A percentile compares a stretch with the other conserved stretches of the same genome.
Conservation (phyloP, 1,140 invertebrate species). For the Drosophila trapezifrons region DNA sequence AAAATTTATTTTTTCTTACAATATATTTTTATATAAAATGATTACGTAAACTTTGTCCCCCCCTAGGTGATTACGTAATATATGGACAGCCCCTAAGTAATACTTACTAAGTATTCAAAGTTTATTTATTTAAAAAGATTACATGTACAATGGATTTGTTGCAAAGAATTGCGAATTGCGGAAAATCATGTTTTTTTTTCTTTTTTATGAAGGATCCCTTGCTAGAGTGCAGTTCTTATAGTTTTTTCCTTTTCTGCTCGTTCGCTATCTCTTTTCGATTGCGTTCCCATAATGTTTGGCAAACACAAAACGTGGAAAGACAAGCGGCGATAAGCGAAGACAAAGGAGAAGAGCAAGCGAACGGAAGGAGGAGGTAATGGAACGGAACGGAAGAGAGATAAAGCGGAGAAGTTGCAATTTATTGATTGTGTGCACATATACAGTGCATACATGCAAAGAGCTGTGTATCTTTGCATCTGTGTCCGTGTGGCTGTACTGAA, state of each 20-base stretch:
- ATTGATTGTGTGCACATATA: constrained; percentile 58
- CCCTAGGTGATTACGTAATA: too few relatives aligned
- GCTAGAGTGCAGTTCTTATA: not conserved
- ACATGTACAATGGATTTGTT: not conserved
- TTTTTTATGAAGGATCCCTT: not conserved
- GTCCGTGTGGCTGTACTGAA: constrained; percentile 38
- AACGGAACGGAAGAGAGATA: constrained; percentile 26
- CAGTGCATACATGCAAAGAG: constrained; percentile 8
- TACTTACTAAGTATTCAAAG: too few relatives aligned
- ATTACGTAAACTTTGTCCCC: too few relatives aligned
- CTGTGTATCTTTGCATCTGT: constrained; percentile 23
- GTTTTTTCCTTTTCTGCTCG: not conserved
- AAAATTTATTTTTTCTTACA: too few relatives aligned
- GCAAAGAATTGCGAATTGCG: not conserved
- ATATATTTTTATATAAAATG: too few relatives aligned
- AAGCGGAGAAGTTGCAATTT: constrained; percentile 54
- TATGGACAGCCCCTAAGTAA: too few relatives aligned
- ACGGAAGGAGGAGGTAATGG: not conserved
- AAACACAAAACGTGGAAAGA: constrained; percentile 24
- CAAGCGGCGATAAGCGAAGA: constrained; percentile 12
- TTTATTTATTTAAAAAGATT: not conserved
- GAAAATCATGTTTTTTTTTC: not conserved
- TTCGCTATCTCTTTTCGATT: not conserved
- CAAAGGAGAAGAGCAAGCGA: not conserved
- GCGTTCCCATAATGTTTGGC: constrained; percentile 36